phyloP scores from a whole-genome alignment of 2,888 invertebrate species.

The Rotaria socialis region DNA sequence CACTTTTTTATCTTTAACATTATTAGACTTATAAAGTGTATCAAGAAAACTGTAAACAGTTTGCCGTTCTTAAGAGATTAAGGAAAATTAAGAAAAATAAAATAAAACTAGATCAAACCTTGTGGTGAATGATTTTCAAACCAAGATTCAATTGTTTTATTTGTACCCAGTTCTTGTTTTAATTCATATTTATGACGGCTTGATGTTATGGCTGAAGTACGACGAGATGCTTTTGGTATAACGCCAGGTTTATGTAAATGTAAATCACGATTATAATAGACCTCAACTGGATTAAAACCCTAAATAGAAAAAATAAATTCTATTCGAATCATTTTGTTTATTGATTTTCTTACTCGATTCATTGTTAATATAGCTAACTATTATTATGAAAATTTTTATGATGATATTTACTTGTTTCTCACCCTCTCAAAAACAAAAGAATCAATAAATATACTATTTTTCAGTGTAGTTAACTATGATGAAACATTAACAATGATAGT shows the following conservation, averaged over 20 bases:
- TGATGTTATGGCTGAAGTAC: not conserved
- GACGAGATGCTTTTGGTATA: not conserved
- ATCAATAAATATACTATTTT: too few species aligned
- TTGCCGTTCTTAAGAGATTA: not conserved
- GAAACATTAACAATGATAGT: too few species aligned
- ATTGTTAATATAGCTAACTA: too few species aligned
- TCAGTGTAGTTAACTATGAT: too few species aligned
- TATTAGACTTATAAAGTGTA: not conserved
- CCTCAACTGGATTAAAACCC: not conserved
- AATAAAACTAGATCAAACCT: not conserved
- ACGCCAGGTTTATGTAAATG: not conserved
- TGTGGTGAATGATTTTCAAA: not conserved
- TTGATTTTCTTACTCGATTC: too few species aligned
- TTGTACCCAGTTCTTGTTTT: slow-evolving; percentile 8
- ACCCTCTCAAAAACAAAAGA: too few species aligned
- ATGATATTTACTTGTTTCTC: too few species aligned
- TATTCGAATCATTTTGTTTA: too few species aligned
- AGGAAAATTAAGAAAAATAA: not conserved
- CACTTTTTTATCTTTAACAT: not conserved
- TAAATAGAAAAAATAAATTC: not conserved
- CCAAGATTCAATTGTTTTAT: slow-evolving; percentile 12
- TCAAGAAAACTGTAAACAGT: slow-evolving; percentile 21
- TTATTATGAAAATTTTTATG: too few species aligned
- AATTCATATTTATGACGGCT: slow-evolving; percentile 30
- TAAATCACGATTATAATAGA: not conserved